Evolutionary conservation across 2,113 vertebrate species (phyloP), one percentile per base, ranked within the genome.

Genomic region (Silurus meridionalis): DNA sequence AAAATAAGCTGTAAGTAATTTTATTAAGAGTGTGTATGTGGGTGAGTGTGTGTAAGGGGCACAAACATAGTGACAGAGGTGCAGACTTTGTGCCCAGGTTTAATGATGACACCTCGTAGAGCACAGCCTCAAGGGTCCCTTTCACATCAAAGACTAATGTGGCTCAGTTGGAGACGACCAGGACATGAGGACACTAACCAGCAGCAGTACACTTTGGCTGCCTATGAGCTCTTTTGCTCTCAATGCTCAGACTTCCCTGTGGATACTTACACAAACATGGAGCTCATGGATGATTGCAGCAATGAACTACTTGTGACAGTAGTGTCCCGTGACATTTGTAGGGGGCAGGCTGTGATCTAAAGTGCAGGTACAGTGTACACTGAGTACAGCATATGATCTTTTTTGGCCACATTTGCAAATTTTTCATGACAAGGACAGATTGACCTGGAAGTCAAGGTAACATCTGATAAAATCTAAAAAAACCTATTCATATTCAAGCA

Each of bases 81-180:
- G 17, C 83, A 84, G 75, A 69, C 55, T 74, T 10, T 19, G 28
- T 11, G 14, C 11, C 8, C 28, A 57, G 79, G 28, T 15, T 57
- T 84, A 80, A 86, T 86, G 88, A 84, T 63, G 86, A 77, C 25
- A 19, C 58, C 58, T 78, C 21, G 17, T 3, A 53, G 50, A 64
- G 21, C 74, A 64, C 72, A 53, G 60, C 74, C 83, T 78, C 46
- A 21, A 25, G 60, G 83, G 63, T 25, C 57, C 21, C 48, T 28
- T 78, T 75, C 74, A 53, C 60, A 63, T 66, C 50, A 61, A 66
- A 63, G 15, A 58, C 64, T 92, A 88, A 93, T 93, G 91, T 93
- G 92, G 93, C 92, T 91, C 92, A 91, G 92, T 86, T 78, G 89
- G 90, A 93, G 90, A 91, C 91, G 88, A 90, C 89, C 88, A 89